These are phyloP conservation scores for Heteropelma amictum DNA, from an alignment of 2,888 invertebrate species.

Conservation along the genomic window DNA sequence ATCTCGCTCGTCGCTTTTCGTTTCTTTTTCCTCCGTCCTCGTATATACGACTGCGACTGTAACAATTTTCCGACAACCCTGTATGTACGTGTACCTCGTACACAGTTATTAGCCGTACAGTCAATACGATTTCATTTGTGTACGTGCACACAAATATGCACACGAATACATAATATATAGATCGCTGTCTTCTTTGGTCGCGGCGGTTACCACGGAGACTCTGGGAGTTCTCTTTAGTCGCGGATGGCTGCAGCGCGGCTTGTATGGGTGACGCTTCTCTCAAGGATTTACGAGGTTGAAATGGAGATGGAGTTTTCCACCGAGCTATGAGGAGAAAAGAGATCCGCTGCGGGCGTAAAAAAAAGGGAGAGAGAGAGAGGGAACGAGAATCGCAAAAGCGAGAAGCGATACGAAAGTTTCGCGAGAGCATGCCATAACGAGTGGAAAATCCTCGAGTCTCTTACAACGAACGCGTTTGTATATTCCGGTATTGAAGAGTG, in stretches of 20 bases:
- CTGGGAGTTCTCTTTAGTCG: constrained; percentile 8
- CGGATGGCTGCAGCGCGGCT: no score
- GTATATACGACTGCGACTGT: constrained; percentile 2
- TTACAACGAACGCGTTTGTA: constrained; percentile 17
- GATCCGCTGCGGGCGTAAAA: background rate
- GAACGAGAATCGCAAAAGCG: no score
- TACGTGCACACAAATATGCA: no score
- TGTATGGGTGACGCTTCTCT: constrained; percentile 33
- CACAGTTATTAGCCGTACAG: constrained; percentile 16
- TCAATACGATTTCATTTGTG: constrained; percentile 23
- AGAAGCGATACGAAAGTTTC: constrained; percentile 33
- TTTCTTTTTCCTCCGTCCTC: background rate
- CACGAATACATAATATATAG: constrained; percentile 33
- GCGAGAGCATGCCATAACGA: constrained; percentile 16
- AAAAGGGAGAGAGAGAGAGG: background rate
- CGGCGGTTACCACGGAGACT: constrained; percentile 56
- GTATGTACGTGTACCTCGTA: constrained; percentile 7
- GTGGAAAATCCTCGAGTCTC: constrained; percentile 32
- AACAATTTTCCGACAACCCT: no score
- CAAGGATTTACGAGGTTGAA: constrained; percentile 57
- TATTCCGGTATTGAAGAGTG: no score
- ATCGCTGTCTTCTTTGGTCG: constrained; percentile 37
- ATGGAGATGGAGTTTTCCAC: constrained; percentile 54
- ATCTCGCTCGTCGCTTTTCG: background rate
- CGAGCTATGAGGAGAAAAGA: constrained; percentile 14